Base-by-base conservation (phyloP, 2,888 invertebrate genomes). In the Therioaphis trifolii region DNA sequence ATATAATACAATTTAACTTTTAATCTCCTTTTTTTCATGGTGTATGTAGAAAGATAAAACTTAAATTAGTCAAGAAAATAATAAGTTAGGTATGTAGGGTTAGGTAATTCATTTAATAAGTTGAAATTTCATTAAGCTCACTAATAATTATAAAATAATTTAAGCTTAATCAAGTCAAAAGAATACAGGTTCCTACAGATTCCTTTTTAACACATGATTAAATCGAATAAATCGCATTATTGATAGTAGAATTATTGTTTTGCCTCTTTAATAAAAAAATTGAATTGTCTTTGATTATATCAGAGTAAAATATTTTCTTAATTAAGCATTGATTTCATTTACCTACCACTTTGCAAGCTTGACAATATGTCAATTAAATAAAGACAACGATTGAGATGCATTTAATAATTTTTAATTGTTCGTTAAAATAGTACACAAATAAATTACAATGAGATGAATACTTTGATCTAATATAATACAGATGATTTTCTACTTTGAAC, bases 1-100 rank as follows among this genome's bases (percentile, higher is more conserved):
- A 40, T 5, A 21, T n/a, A 46, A 35, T 7, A 35, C 61, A 52
- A 71, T 4, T 15, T 29, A 66, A 46, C n/a, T 61, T 71, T 72
- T 80, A 80, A 80, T 72, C 71, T 29, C 49, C n/a, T 43, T 58
- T 40, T 77, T 61, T 76, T 76, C n/a, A n/a, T n/a, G n/a, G n/a
- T n/a, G n/a, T n/a, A n/a, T n/a, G n/a, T n/a, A n/a, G n/a, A n/a
- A n/a, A n/a, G n/a, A 75, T 4, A 35, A 35, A 12, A 61, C 35
- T 40, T 15, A 9, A 55, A 14, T 35, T 40, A 7, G 40, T 40
- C 35, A 35, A 35, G 52, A 55, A 55, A 9, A 40, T 9, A 21
- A 74, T 12, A 24, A 35, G 52, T 74, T 55, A n/a, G n/a, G n/a
- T n/a, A n/a, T 72, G 35, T 27, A n/a, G 12, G 15, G 46, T 52